Evolutionary conservation across 1,140 invertebrate species (phyloP).

Genomic region (Eueides isabella): DNA sequence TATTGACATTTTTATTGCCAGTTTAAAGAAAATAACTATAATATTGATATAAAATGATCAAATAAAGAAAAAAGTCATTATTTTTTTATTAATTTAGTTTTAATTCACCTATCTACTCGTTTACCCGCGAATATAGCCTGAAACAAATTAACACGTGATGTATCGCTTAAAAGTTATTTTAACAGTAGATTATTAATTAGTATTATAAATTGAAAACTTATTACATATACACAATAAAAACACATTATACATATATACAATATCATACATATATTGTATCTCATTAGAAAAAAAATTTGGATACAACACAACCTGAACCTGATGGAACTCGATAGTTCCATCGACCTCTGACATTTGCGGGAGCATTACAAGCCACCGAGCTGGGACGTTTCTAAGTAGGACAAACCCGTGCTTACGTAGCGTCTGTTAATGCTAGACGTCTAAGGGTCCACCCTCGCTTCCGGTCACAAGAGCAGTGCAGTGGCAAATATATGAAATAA

Average conservation of each 20-base stretch:
- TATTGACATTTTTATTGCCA: neutral
- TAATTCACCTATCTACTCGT: too few species aligned
- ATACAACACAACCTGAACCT: conserved; percentile 16
- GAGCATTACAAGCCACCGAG: conserved; percentile 55
- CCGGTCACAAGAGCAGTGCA: conserved; percentile 14
- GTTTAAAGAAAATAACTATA: neutral
- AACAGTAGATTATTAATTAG: too few species aligned
- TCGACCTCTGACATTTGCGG: conserved; percentile 62
- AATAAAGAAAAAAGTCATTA: neutral
- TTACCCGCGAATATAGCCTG: too few species aligned
- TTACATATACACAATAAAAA: neutral
- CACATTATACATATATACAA: neutral
- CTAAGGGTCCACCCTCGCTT: conserved; percentile 2
- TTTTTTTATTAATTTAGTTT: neutral
- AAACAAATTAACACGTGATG: too few species aligned
- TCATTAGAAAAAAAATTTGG: neutral
- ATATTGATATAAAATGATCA: neutral
- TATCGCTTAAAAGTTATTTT: too few species aligned
- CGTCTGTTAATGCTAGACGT: conserved; percentile 28
- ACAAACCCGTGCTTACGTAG: conserved; percentile 32
- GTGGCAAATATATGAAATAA: neutral
- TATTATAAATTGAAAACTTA: too few species aligned
- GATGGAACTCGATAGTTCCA: conserved; percentile 47
- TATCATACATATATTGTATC: neutral
- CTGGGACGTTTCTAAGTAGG: conserved; percentile 59